Base-by-base conservation (phyloP, 1,140 invertebrate species). In the Cotesia glomerata region DNA sequence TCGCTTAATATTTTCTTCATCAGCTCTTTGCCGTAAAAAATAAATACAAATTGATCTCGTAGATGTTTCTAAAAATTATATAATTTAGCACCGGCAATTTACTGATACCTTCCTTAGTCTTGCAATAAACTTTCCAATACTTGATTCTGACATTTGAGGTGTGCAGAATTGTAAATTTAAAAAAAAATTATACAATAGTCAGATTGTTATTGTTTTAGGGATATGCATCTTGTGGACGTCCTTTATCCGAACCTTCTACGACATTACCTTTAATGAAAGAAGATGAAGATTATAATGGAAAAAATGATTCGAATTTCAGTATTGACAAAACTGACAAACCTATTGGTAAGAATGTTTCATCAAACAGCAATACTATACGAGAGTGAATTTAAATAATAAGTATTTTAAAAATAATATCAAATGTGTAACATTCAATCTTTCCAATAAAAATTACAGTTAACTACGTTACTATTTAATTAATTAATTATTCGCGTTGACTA, bases 251-350 rank as follows among this genome's bases (percentile, higher is more conserved):
- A 62, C 77, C 82, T 18, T 76, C 78, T 26, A 80, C 79, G 3
- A 85, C 85, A 54, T 79, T 91, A 52, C 89, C 90, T 5, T 83
- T 89, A n/a, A 88, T 91, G 79, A 89, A 88, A 72, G 91, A 91
- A 72, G 89, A 90, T 58, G 85, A 87, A 39, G 83, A 86, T 67
- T 72, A 71, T 45, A 58, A 65, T 52, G 78, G 72, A 5, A 80
- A 78, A 26, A 78, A 69, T 5, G 81, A 84, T 70, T 82, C 81
- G n/a, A 77, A 64, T 49, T 61, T 80, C 1, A 83, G 81, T n/a
- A 74, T 83, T 34, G 79, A 84, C 70, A 81, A 79, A 67, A 77
- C 77, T 3, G 79, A 80, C 70, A 59, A 77, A 32, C 76, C 78
- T 14, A 74, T 80, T 65, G 84, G 84, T 82, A 79, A 81, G 78